These are phyloP conservation scores for Myrmophylax atrothorax DNA, from an alignment of 2,113 vertebrate species.

Conservation along the genomic window DNA sequence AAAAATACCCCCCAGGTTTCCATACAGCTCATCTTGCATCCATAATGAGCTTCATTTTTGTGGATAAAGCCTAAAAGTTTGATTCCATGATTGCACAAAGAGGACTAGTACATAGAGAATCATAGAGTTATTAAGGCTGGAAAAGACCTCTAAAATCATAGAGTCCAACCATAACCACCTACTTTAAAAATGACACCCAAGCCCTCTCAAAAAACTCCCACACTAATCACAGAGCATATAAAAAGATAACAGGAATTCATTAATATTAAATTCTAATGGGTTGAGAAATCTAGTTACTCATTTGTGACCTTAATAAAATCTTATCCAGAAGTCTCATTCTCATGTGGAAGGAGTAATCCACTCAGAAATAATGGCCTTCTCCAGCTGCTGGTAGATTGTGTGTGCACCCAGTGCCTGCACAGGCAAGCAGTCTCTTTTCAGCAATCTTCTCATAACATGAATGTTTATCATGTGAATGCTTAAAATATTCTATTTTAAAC, in stretches of 20 bases:
- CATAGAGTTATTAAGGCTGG: not conserved
- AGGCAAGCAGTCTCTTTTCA: not conserved
- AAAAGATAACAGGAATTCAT: not conserved
- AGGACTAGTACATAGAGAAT: not conserved
- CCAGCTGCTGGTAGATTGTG: not conserved
- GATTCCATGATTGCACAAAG: not conserved
- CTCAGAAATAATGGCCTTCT: not conserved
- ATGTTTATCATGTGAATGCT: not conserved
- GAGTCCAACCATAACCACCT: not conserved
- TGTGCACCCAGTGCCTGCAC: not conserved
- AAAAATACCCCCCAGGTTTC: not conserved
- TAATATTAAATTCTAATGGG: not conserved
- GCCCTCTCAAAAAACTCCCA: not conserved
- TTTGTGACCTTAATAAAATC: not conserved
- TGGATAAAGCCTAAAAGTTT: not conserved
- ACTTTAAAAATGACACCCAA: not conserved
- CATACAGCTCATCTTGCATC: not conserved
- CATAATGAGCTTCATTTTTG: not conserved
- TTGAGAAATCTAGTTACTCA: not conserved
- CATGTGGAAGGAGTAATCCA: not conserved
- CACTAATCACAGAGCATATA: not conserved
- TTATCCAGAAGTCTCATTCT: not conserved
- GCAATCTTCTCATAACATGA: not conserved
- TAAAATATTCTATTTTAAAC: not conserved
- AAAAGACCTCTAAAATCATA: not conserved